Base-by-base conservation (phyloP, 2,888 invertebrate genomes). In the Trisateles emortualis region DNA sequence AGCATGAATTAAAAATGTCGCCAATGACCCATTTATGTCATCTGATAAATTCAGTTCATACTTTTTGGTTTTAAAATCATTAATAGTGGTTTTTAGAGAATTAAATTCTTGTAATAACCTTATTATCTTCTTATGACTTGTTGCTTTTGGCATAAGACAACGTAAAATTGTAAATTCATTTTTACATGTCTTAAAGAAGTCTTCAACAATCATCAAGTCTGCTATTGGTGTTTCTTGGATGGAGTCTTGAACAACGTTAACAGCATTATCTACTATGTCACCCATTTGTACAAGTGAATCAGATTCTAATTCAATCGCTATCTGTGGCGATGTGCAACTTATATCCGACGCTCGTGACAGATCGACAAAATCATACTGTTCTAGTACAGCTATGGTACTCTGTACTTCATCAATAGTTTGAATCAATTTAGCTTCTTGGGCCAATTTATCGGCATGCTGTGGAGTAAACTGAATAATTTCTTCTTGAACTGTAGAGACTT, bases 351-450 rank as follows among this genome's bases (percentile, higher is more conserved):
- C 75, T 53, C 74, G 71, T 10, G 86, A 82, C 35, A 90, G 69
- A 49, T 90, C 84, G 6, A 92, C 76, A 51, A 90, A 88, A 57
- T 89, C 82, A 67, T 81, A 86, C 61, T 89, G 81, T 71, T 90
- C 84, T 46, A 91, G 72, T 1, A 84, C 82, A 39, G 87, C 88
- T 61, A 91, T 87, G 58, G 81, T 86, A 13, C 64, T 84, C 72
- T 91, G 86, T 10, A 92, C 74, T 56, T 88, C 84, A 55, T 82
- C 78, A 39, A 92, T 73, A 8, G 79, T 76, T 65, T 89, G 79
- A 49, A 91, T 82, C 11, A 92, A 64, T 59, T 81, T 81, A 22
- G 83, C 84, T 72, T 88, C 88, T 58, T 83, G 75, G 1, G 76
- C 73, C 36, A 84, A 63, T 49, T 72, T 74, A 17, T 79, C 72